Evolutionary conservation across 2,888 invertebrate genomes (phyloP), one percentile per base, ranked within the genome.

Genomic region (Plagiodera versicolora): DNA sequence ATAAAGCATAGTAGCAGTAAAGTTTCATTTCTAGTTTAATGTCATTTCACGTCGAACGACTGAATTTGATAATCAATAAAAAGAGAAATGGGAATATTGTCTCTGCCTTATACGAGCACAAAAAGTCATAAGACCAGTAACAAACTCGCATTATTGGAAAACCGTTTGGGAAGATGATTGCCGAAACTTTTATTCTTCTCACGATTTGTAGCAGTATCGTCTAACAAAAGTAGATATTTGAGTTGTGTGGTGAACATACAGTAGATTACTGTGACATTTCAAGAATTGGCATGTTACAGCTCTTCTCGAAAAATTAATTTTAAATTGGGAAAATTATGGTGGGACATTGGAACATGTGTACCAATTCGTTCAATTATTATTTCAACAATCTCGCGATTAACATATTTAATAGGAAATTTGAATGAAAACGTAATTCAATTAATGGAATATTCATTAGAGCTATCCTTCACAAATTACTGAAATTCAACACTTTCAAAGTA

Each of bases 51-150:
- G 39, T 39, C 39, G 39, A 39, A 39, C 11, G 39, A 11, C 39
- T n/a, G 39, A 39, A 39, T 39, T 39, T 39, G 39, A 39, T 39
- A 14, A 39, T 39, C 39, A 39, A 39, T 39, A 39, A 39, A 39
- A 1, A 6, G 14, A 14, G 14, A 39, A n/a, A 39, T 39, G 14
- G 14, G 39, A 39, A 39, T 10, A 39, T 39, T 39, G 39, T 14
- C 39, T 39, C 3, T 39, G 14, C 32, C 32, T 32, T 39, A 39
- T 39, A 39, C 39, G 39, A 11, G 32, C n/a, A 39, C 39, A 39
- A 39, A 14, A 39, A 14, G 39, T 39, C 39, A 39, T 39, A 39
- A 39, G n/a, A 14, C 6, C 39, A 4, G 39, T 39, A 39, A 39
- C 14, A 14, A 39, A 39, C 39, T 39, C 14, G 14, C 2, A 14